A percentile compares a stretch with the other conserved stretches of the same genome.
These are phyloP conservation scores for Pristionchus maxplancki DNA, from an alignment of 2,888 invertebrate species.

Conservation along the genomic window DNA sequence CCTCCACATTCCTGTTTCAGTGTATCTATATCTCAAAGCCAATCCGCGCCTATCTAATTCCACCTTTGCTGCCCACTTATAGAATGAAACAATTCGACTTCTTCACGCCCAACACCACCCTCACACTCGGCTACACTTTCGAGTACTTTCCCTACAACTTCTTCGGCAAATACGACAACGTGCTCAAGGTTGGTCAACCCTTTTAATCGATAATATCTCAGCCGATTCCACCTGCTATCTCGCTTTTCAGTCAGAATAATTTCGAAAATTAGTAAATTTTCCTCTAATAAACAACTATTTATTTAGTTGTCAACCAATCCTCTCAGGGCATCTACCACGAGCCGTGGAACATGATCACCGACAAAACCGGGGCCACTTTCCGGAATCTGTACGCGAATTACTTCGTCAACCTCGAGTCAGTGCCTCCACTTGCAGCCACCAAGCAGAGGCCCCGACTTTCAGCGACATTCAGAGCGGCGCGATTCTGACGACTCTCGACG, in stretches of 20 bases:
- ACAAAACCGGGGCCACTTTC: neutral
- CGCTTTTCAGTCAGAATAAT: neutral
- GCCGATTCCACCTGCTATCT: no score
- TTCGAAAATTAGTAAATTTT: no score
- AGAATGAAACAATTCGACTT: conserved; percentile 1
- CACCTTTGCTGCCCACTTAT: accelerated
- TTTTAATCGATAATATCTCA: no score
- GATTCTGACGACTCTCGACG: neutral
- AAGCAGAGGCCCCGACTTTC: neutral
- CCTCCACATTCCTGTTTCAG: neutral
- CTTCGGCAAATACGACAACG: conserved; percentile 29
- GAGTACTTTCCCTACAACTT: conserved; percentile 37
- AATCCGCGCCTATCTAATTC: no score
- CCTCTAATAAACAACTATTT: neutral
- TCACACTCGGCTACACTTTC: conserved; percentile 29
- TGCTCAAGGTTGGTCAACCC: neutral
- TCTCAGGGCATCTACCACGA: conserved; percentile 32
- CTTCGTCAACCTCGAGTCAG: conserved; percentile 7
- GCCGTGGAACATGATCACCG: conserved; percentile 17
- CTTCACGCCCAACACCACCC: neutral
- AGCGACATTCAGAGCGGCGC: neutral
- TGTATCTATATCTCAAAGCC: neutral
- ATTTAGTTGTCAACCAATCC: neutral
- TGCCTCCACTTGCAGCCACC: neutral
- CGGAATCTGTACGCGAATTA: neutral